Evolutionary conservation across 1,140 invertebrate genomes (phyloP).

Genomic region (Drosophila albomicans): DNA sequence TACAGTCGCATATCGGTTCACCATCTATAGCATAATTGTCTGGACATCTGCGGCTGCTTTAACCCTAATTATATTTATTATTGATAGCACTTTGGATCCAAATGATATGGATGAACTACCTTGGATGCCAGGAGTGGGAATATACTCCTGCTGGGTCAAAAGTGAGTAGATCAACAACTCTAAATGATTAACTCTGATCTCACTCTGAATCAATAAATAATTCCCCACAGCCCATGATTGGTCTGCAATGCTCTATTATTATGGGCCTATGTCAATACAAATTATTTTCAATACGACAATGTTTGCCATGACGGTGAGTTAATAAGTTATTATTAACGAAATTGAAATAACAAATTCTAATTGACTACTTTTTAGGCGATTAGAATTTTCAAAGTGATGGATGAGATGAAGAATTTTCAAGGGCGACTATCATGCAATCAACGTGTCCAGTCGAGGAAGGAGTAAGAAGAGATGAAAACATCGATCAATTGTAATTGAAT

Average conservation of each 20-base stretch:
- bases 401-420: slow-evolving; percentile 20
- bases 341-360: background rate
- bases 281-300: slow-evolving; percentile 89
- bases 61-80: too few relatives aligned
- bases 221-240: slow-evolving; percentile 19
- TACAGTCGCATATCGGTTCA: too few relatives aligned
- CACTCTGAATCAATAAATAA: background rate
- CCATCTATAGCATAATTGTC: too few relatives aligned
- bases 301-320: slow-evolving; percentile 87
- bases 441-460: slow-evolving; percentile 46
- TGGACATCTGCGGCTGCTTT: too few relatives aligned
- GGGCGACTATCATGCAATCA: slow-evolving; percentile 21
- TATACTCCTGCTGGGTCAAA: too few relatives aligned
- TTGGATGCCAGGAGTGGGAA: too few relatives aligned
- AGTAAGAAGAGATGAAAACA: slow-evolving; percentile 26
- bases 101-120: too few relatives aligned
- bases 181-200: background rate
- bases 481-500: background rate
- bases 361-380: slow-evolving; percentile 44
- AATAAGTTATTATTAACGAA: background rate
- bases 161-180: too few relatives aligned
- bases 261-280: slow-evolving; percentile 89
- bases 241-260: slow-evolving; percentile 89
- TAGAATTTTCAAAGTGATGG: slow-evolving; percentile 86
- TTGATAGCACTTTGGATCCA: too few relatives aligned